Evolutionary conservation across 2,888 invertebrate species (phyloP).

Genomic region (Branchellion lobata): DNA sequence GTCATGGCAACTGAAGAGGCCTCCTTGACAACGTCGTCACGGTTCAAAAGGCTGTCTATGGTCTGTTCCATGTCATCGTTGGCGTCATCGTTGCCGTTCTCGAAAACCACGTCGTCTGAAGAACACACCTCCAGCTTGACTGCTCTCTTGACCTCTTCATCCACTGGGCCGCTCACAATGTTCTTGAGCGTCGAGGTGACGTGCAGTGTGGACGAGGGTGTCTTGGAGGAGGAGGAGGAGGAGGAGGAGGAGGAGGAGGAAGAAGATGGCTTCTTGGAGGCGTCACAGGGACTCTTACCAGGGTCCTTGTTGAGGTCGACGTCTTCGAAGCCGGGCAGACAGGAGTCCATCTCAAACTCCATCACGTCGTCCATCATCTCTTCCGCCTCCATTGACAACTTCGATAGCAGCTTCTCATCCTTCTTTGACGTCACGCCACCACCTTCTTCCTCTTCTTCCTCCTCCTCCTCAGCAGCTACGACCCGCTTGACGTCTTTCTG

Average conservation of each 20-base stretch:
- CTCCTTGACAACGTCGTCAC: background rate
- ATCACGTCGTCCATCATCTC: background rate
- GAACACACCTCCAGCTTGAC: background rate
- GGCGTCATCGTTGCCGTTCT: background rate
- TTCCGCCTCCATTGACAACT: background rate
- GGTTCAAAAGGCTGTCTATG: background rate
- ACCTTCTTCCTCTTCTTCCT: background rate
- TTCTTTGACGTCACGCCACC: background rate
- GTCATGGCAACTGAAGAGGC: background rate
- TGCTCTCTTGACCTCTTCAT: background rate
- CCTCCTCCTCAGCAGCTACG: background rate
- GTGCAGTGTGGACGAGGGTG: no score
- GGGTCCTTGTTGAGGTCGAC: slow-evolving; percentile 20
- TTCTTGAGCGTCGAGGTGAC: no score
- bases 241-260: slow-evolving; percentile 1
- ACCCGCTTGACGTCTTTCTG: background rate
- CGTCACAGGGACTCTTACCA: no score
- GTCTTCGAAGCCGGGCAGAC: slow-evolving; percentile 3
- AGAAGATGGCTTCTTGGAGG: no score
- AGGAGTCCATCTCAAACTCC: slow-evolving; percentile 8
- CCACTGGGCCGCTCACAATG: background rate
- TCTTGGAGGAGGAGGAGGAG: background rate
- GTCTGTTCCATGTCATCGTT: background rate
- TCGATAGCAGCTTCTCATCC: slow-evolving; percentile 1
- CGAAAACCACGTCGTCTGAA: background rate